Base-by-base conservation (phyloP, 2,797 vertebrate species). In the Brotogeris chrysoptera region DNA sequence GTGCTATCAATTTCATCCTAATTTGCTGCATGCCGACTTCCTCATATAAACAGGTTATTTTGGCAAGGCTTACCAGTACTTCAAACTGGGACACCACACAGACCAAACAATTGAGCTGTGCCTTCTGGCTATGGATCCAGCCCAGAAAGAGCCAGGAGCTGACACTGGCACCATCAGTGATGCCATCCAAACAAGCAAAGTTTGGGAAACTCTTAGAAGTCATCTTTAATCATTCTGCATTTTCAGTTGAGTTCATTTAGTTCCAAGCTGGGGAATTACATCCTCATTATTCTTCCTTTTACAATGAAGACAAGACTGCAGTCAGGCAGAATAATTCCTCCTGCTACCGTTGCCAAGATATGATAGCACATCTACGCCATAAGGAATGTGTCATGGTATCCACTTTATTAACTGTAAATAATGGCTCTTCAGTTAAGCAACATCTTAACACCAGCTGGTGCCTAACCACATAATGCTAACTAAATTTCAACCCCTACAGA, bases 181-280 rank as follows among this genome's bases (percentile, higher is more conserved):
- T 38, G 80, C 53, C 36, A 73, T 76, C 90, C 77, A 69, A 88
- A 90, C 63, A 72, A 81, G 50, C 23, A 7, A 47, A 63, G 50
- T 73, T 90, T 79, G 61, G 93, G 90, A 86, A 90, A 80, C 94
- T 88, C 46, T 77, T 70, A 72, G 63, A 71, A 95, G 46, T 88
- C 92, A 81, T 76, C 93, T 88, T 72, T 59, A 80, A 94, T 59
- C 92, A 93, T 93, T 95, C 80, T 95, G 66, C 77, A 64, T 84
- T 95, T 95, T 82, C 88, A 39, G 57, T 44, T 92, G 81, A 61
- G 91, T 95, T 93, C 81, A n/a, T 94, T 95, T 93, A 87, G 81
- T 95, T 96, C 93, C 93, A 92, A 63, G 81, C 83, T 89, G 90
- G 86, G 47, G 93, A 94, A 96, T 96, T 95, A 93, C 81, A 92